A percentile compares a stretch with the other conserved stretches of the same genome.
phyloP scores from a whole-genome alignment of 2,113 vertebrate species.

The Rhinopithecus roxellana region DNA sequence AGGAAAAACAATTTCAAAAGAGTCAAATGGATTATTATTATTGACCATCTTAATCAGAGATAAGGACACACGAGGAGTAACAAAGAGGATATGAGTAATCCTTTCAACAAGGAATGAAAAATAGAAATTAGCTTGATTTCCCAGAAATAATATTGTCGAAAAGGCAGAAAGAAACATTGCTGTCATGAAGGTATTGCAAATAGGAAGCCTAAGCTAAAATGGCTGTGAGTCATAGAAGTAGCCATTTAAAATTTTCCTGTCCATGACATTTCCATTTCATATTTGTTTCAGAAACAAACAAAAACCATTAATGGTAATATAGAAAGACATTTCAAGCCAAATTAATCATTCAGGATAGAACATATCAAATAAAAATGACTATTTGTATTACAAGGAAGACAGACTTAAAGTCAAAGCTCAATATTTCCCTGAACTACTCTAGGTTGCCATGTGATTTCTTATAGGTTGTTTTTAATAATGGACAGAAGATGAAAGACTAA shows the following conservation, averaged over 20 bases:
- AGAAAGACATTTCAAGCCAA: slow-evolving; percentile 18
- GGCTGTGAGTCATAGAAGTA: background rate
- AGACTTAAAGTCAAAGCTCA: slow-evolving; percentile 31
- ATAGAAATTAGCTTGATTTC: slow-evolving; percentile 29
- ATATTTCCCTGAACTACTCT: slow-evolving; percentile 14
- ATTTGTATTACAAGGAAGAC: slow-evolving; percentile 35
- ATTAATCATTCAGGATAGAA: slow-evolving; percentile 31
- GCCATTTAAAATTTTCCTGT: background rate
- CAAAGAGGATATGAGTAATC: background rate
- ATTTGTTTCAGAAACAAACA: slow-evolving; percentile 4
- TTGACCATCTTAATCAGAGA: slow-evolving; percentile 15
- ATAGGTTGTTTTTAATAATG: background rate
- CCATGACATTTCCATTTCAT: background rate
- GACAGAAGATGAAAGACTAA: background rate
- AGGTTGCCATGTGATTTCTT: background rate
- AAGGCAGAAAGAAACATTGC: slow-evolving; percentile 3
- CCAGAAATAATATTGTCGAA: background rate
- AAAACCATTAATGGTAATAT: background rate
- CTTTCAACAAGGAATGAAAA: background rate
- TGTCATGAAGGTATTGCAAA: background rate
- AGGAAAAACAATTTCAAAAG: background rate
- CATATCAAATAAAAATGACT: slow-evolving; percentile 12
- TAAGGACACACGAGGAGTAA: background rate
- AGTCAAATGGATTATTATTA: background rate
- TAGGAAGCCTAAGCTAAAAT: background rate